phyloP scores from a whole-genome alignment of 2,797 vertebrate species.

The Balearica regulorum region DNA sequence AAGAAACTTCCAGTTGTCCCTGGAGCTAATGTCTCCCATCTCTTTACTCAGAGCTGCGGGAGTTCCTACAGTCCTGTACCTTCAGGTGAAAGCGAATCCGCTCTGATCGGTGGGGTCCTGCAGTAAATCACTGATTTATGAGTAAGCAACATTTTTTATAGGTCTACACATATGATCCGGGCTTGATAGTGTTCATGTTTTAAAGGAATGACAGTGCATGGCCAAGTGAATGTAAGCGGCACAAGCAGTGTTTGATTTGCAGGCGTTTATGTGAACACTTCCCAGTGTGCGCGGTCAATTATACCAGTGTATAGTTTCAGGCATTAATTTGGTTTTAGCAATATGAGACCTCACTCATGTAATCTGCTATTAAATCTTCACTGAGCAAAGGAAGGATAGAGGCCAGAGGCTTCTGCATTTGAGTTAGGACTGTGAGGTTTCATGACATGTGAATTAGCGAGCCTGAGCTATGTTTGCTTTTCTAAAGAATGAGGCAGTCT shows the following conservation, averaged over 20 bases:
- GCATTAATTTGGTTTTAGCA: background rate
- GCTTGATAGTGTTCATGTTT: background rate
- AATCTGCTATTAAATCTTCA: background rate
- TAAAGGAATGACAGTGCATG: background rate
- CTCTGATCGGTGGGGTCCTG: background rate
- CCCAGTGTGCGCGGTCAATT: background rate
- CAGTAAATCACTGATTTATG: background rate
- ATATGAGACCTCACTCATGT: background rate
- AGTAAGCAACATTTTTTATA: background rate
- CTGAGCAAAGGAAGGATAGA: background rate
- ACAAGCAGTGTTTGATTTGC: background rate
- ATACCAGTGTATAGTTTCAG: background rate
- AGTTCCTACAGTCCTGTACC: background rate
- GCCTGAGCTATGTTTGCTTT: background rate
- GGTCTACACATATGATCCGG: fast-evolving
- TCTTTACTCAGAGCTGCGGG: background rate
- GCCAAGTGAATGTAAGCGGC: background rate
- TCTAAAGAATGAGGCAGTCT: background rate
- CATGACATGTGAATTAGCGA: background rate
- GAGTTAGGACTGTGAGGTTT: background rate
- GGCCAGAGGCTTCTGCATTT: background rate
- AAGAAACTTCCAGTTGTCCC: background rate
- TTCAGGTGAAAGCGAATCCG: background rate
- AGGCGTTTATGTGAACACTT: background rate
- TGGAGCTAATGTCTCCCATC: background rate